Evolutionary conservation across 2,888 invertebrate species (phyloP), one percentile per base, ranked within the genome.

Genomic region (Agrochola lychnidis): DNA sequence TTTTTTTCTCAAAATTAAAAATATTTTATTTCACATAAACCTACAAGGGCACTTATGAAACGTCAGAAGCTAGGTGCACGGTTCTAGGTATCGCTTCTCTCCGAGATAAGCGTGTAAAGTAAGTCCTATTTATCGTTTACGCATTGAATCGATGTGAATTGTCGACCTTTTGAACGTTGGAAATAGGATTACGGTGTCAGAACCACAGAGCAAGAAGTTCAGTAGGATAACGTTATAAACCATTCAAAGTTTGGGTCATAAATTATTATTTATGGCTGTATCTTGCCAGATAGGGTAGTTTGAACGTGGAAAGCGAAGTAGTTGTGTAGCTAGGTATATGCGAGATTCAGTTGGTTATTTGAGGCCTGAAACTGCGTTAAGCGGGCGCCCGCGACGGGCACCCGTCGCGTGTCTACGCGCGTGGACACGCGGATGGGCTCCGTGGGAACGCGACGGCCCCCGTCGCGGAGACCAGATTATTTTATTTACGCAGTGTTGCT

Each of bases 71-170:
- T n/a, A n/a, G n/a, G n/a, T n/a, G n/a, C n/a, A n/a, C n/a, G n/a
- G n/a, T n/a, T n/a, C n/a, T n/a, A n/a, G n/a, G n/a, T n/a, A n/a
- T n/a, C n/a, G n/a, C n/a, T n/a, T 42, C 36, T 19, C 2, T 22
- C 56, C 5, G 1, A 57, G 19, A 57, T 36, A 64, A 70, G 19
- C 22, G 10, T 9, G 36, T 25, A 19, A 25, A 40, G 14, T 51
- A 45, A 76, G 22, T 68, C 12, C 19, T 66, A 61, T 75, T 68
- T 71, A 61, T 36, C 6, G 14, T 48, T 30, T 25, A 36, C 48
- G 69, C 72, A 56, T 72, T 61, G 51, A 83, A 85, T 81, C 76
- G 74, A 79, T 64, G 71, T 73, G 71, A 71, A 83, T 76, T 67
- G 75, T 61, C 63, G 69, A 78, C 84, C 78, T 79, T 66, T 82